A percentile compares a stretch with the other conserved stretches of the same genome.
Conservation (phyloP, 2,113 vertebrate species). For the Halcyon malimbica region DNA sequence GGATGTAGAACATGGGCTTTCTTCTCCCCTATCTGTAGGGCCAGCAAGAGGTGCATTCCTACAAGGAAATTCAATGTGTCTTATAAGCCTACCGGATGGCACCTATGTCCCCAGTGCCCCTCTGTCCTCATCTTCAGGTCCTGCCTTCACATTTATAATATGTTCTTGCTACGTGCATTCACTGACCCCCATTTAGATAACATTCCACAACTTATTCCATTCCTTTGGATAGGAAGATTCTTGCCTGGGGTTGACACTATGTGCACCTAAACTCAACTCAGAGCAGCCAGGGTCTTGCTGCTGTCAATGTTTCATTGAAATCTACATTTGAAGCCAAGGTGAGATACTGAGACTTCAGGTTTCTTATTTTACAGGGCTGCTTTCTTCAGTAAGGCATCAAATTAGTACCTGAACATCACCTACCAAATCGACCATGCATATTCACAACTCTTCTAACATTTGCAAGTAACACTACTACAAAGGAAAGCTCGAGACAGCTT, state of each 20-base stretch:
- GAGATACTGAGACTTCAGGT: not conserved
- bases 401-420: slow-evolving; percentile 34
- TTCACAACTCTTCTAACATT: not conserved
- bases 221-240: not conserved
- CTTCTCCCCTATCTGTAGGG: not conserved
- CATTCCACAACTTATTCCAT: not conserved
- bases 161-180: not conserved
- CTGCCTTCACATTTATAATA: not conserved
- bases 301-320: not conserved
- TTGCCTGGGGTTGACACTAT: not conserved
- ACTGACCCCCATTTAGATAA: not conserved
- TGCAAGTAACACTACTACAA: slow-evolving; percentile 21
- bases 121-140: not conserved
- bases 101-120: not conserved
- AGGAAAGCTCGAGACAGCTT: slow-evolving; percentile 22
- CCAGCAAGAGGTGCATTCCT: not conserved
- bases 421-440: not conserved
- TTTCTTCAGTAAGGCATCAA: not conserved
- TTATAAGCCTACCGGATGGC: not conserved
- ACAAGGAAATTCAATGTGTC: not conserved
- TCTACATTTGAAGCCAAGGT: not conserved
- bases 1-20: not conserved
- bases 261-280: not conserved
- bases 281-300: not conserved
- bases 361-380: not conserved